Conservation (phyloP, 2,888 invertebrate genomes). For the Eristalis intricaria region DNA sequence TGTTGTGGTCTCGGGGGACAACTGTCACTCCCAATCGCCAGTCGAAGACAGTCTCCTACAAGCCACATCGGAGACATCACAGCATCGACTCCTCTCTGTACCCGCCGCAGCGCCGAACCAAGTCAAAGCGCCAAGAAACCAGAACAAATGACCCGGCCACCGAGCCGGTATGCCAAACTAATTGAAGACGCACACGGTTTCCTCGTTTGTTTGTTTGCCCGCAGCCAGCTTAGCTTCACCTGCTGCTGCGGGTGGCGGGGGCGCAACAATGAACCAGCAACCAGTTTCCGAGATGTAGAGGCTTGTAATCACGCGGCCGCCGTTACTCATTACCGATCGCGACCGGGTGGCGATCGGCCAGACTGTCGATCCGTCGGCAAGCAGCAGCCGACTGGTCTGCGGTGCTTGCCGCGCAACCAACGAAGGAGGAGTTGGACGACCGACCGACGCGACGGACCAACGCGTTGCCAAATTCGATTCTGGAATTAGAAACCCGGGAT, state of each 20-base stretch:
- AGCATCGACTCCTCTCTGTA: not conserved
- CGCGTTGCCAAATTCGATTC: not conserved
- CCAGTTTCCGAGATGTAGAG: not conserved
- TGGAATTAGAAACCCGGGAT: not conserved
- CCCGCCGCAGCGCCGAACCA: not conserved
- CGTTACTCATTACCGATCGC: not conserved
- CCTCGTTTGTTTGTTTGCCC: conserved; percentile 19
- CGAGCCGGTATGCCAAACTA: conserved; percentile 60
- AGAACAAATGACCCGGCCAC: conserved; percentile 58
- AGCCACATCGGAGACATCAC: not conserved
- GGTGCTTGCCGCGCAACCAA: not conserved
- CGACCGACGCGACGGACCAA: not conserved
- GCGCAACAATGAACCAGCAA: not conserved
- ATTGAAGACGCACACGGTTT: conserved; percentile 60
- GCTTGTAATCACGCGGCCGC: not conserved
- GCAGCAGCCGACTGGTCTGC: not conserved
- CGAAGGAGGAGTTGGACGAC: not conserved
- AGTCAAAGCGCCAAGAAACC: conserved; percentile 20
- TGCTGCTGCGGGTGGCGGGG: not conserved
- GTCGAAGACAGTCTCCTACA: no score
- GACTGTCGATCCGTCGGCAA: not conserved
- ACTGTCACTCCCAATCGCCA: no score
- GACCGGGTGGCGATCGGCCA: not conserved
- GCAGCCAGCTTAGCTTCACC: not conserved
- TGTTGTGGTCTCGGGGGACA: not conserved